phyloP scores from a whole-genome alignment of 2,797 vertebrate species.

The Myotis myotis region DNA sequence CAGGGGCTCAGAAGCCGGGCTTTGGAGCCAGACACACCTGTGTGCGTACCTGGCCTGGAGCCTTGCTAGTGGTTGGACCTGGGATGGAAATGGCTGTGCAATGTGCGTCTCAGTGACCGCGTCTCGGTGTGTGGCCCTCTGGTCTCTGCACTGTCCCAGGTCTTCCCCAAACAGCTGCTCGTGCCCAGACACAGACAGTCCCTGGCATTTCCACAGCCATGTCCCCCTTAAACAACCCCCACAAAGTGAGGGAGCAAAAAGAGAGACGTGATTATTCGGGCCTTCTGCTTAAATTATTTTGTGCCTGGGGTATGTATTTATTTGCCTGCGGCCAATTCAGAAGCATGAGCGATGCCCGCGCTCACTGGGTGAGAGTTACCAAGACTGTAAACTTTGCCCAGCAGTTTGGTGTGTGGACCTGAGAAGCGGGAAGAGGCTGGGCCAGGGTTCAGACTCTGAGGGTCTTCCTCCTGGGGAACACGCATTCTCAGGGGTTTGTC shows the following conservation, averaged over 20 bases:
- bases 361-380: background rate
- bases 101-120: rapidly evolving
- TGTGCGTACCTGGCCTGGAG: background rate
- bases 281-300: conserved; percentile 28
- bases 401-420: background rate
- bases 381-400: background rate
- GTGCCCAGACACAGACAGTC: rapidly evolving
- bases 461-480: background rate
- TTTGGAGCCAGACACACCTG: background rate
- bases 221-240: background rate
- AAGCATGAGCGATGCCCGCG: background rate
- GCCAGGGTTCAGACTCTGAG: rapidly evolving
- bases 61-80: background rate
- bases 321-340: conserved; percentile 43
- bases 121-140: rapidly evolving
- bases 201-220: background rate
- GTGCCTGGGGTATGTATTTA: background rate
- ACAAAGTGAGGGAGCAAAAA: background rate
- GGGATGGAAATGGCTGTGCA: too few relatives aligned
- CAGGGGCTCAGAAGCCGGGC: rapidly evolving
- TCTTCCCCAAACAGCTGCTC: background rate
- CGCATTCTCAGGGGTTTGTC: background rate
- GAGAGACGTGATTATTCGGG: background rate
- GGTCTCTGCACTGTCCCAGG: rapidly evolving
- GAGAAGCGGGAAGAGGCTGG: background rate